These are phyloP conservation scores for Menidia menidia DNA, from an alignment of 2,797 vertebrate genomes.

Conservation along the genomic window DNA sequence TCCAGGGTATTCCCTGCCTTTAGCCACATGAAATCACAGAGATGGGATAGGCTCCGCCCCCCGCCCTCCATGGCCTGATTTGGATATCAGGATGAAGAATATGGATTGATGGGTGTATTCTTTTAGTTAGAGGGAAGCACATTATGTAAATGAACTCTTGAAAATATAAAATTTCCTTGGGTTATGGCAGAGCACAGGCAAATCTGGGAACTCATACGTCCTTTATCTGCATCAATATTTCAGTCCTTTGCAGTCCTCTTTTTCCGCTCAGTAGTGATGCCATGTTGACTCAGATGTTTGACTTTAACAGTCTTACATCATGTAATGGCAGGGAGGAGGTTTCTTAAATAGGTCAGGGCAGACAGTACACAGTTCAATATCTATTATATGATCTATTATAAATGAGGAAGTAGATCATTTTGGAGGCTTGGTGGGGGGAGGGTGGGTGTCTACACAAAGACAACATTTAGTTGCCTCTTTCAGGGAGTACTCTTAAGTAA, in stretches of 20 bases:
- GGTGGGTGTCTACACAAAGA: not conserved
- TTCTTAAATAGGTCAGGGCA: constrained; percentile 33
- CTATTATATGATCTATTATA: not conserved
- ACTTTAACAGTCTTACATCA: constrained; percentile 64
- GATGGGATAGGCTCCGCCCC: too few species aligned
- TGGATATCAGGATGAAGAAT: too few species aligned
- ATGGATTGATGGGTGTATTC: not conserved
- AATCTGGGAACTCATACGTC: constrained; percentile 52
- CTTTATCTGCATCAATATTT: constrained; percentile 77
- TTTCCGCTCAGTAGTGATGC: constrained; percentile 59
- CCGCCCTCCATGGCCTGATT: too few species aligned
- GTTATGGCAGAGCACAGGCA: constrained; percentile 23
- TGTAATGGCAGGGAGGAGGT: constrained; percentile 8
- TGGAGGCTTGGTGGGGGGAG: not conserved
- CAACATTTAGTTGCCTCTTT: not conserved
- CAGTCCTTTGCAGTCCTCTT: constrained; percentile 47
- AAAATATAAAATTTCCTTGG: constrained; percentile 16
- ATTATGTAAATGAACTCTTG: not conserved
- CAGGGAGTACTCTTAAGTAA: not conserved
- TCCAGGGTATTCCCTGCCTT: too few species aligned
- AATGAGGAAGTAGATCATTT: not conserved
- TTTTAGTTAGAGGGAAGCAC: not conserved
- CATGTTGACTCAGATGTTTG: constrained; percentile 64
- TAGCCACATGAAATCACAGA: too few species aligned
- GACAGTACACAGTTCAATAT: constrained; percentile 8